Evolutionary conservation across 2,113 vertebrate genomes (phyloP), one percentile per base, ranked within the genome.

Genomic region (Sinocyclocheilus maitianheensis): DNA sequence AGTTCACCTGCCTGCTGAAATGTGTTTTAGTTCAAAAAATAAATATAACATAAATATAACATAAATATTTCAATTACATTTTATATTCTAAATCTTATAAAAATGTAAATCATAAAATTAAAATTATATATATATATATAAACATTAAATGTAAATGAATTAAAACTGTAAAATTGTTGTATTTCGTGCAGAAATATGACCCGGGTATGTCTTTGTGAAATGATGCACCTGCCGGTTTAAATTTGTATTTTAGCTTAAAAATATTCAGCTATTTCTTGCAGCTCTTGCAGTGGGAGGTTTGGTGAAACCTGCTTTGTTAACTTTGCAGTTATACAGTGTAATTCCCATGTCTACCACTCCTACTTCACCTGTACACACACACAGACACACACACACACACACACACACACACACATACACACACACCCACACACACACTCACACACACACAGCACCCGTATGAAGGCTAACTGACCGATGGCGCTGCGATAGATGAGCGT

Each of bases 291-390:
- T 11, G 75, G 5, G 16, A 51, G 14, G 48, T 55, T 77, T 77
- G 24, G 24, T 55, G 13, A 53, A 77, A 14, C 3, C 13, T 55
- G 16, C 53, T 55, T 76, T 51, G 5, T 3, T 26, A 77, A 77
- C 20, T 78, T 78, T 8, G 13, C 77, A 78, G 77, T 60, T 78
- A 60, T 0, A 40, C 7, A 40, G 0, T 8, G 20, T 60, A 78
- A 37, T 60, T 60, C 77, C 53, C 20, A 78, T 78, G 30, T 37
- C 77, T 78, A 60, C 53, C 53, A 60, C 53, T 78, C 77, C 77
- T 60, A 40, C 26, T 10, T 58, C 55, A 78, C 30, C 24, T 37
- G 24, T 18, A 26, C 26, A 26, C 26, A 26, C 26, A 26, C 26
- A 26, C n/a, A 16, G 26, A 26, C 30, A 34, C 30, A 34, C 30